Evolutionary conservation across 35 echinoderm and acorn worm genomes (phyloP).

Genomic region (Antedon bifida): DNA sequence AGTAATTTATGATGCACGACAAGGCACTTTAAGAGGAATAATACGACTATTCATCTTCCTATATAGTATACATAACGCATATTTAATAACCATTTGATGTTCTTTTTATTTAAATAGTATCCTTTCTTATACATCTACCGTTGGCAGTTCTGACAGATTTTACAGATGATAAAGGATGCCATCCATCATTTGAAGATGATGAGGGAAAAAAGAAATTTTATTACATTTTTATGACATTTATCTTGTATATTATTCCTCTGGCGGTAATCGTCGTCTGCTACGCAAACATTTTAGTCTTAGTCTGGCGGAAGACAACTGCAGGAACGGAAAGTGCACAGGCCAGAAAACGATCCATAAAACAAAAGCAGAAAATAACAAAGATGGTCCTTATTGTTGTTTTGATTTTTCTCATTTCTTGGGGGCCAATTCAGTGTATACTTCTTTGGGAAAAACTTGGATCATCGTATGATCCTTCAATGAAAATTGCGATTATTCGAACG

Average conservation of each 20-base stretch:
- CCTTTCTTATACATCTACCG: conserved; percentile 59
- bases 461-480: neutral
- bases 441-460: conserved; percentile 23
- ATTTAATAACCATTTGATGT: neutral
- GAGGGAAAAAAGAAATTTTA: conserved; percentile 25
- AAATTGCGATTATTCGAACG: conserved; percentile 3
- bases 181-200: neutral
- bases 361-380: conserved; percentile 83
- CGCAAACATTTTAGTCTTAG: conserved; percentile 70
- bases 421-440: conserved; percentile 43
- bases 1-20: no score
- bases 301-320: conserved; percentile 80
- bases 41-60: no score
- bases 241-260: conserved; percentile 75
- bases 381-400: conserved; percentile 95
- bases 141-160: conserved; percentile 41
- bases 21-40: no score
- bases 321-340: conserved; percentile 84
- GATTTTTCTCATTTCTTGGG: conserved; percentile 68
- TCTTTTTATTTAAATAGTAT: conserved; percentile 45
- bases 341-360: conserved; percentile 80
- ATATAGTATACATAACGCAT: no score
- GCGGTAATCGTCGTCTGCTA: conserved; percentile 62
- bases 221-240: conserved; percentile 38
- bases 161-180: neutral